phyloP scores from a whole-genome alignment of 1,140 invertebrate species.

The Pantala flavescens region DNA sequence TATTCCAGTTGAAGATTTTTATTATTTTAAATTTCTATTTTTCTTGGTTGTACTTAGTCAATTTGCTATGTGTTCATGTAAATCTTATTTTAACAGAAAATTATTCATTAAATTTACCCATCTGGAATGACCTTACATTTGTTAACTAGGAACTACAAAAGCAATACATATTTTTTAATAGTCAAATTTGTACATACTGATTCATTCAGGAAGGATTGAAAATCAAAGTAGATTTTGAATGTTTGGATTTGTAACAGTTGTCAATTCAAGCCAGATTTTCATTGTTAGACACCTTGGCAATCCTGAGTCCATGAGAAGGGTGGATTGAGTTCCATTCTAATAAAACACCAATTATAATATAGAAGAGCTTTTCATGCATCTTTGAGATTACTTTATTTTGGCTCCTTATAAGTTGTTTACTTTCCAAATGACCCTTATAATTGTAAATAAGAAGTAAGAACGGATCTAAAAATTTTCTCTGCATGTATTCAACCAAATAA shows the following conservation, averaged over 20 bases:
- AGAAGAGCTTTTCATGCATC: slow-evolving; percentile 5
- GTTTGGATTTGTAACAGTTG: background rate
- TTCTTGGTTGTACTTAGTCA: too few species aligned
- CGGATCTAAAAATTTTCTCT: background rate
- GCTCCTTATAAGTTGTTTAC: background rate
- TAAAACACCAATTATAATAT: background rate
- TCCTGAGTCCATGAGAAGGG: background rate
- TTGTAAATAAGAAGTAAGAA: background rate
- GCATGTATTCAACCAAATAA: background rate
- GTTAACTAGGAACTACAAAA: background rate
- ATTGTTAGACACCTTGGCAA: background rate
- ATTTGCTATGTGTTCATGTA: too few species aligned
- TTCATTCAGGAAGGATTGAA: background rate
- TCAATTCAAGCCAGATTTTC: background rate
- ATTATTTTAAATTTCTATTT: too few species aligned
- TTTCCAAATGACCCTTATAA: background rate
- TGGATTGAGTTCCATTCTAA: background rate
- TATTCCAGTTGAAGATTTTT: too few species aligned
- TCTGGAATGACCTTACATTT: too few species aligned
- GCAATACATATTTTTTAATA: slow-evolving; percentile 7
- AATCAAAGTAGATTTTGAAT: background rate
- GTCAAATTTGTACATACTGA: background rate
- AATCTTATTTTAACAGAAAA: too few species aligned
- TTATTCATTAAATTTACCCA: too few species aligned
- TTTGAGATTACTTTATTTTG: background rate